Percentiles rank a stretch among this genome's conserved stretches.
Evolutionary conservation across 1,140 invertebrate genomes (phyloP).

Genomic region (honey bee (Apis mellifera)): Amel_HAv3.1 CM009939.2:7735001-7735500

Average conservation of each 20-base stretch:
- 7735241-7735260: neutral
- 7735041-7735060: neutral
- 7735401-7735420: no score
- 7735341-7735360: neutral
- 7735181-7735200: neutral
- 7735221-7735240: slow-evolving; percentile 2
- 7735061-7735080: neutral
- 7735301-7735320: neutral
- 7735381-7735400: neutral
- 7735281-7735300: neutral
- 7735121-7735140: slow-evolving; percentile 72
- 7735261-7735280: neutral
- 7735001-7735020: slow-evolving; percentile 19
- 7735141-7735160: slow-evolving; percentile 78
- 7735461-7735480: neutral
- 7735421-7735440: neutral
- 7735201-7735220: slow-evolving; percentile 66
- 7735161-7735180: slow-evolving; percentile 59
- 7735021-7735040: neutral
- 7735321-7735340: neutral
- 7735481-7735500: neutral
- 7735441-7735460: neutral
- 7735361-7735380: slow-evolving; percentile 1
- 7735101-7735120: slow-evolving; percentile 75
- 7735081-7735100: slow-evolving; percentile 49